Evolutionary conservation across 2,888 invertebrate genomes (phyloP).

Genomic region (Diplolepis rosae): DNA sequence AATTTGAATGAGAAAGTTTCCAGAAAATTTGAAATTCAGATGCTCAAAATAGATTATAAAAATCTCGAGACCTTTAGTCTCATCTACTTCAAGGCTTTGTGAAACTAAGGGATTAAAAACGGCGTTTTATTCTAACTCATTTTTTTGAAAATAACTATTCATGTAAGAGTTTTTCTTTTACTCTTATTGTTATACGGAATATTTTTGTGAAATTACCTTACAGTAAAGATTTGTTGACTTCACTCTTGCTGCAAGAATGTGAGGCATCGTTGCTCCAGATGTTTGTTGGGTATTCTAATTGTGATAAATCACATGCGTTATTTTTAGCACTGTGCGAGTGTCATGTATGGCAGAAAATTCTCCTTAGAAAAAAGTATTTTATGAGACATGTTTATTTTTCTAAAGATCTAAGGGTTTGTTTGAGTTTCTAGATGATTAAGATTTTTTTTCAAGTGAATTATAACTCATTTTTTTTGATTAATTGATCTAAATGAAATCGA

Average conservation of each 20-base stretch:
- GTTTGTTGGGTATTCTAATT: conserved; percentile 14
- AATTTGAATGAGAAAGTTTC: too few species aligned
- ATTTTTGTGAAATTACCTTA: conserved; percentile 24
- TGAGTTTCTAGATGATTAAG: too few species aligned
- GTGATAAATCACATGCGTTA: conserved; percentile 21
- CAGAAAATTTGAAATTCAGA: too few species aligned
- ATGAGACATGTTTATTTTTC: neutral
- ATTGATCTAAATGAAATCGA: neutral
- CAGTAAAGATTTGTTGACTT: neutral
- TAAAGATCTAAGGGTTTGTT: neutral
- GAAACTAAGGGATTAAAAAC: neutral
- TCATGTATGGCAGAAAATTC: neutral
- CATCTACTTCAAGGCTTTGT: neutral
- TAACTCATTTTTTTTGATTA: neutral
- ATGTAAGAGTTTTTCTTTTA: neutral
- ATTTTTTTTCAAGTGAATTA: neutral
- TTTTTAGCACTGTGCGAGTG: conserved; percentile 12
- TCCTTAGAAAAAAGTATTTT: neutral
- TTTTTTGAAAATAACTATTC: neutral
- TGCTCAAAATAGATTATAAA: too few species aligned
- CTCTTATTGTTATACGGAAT: neutral
- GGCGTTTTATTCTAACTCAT: neutral
- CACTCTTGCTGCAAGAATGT: conserved; percentile 3
- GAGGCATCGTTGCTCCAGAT: conserved; percentile 14
- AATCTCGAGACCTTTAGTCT: neutral